phyloP scores from a whole-genome alignment of 2,888 invertebrate species.

The Cataglyphis altisquamis region DNA sequence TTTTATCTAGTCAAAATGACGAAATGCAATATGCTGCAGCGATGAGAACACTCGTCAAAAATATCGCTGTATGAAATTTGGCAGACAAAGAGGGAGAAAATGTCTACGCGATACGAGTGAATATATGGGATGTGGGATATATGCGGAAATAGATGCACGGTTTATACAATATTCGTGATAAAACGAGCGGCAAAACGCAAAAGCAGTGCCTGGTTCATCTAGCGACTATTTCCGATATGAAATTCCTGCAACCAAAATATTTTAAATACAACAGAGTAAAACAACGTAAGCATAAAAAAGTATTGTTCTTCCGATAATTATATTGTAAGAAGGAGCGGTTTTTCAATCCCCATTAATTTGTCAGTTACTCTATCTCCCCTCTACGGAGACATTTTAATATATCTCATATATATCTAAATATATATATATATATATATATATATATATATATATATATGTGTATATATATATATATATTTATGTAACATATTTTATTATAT shows the following conservation, averaged over 20 bases:
- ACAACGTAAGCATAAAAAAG: neutral
- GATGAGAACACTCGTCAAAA: neutral
- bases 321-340: neutral
- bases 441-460: neutral
- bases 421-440: neutral
- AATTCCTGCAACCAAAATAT: constrained; percentile 29
- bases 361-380: too few species aligned
- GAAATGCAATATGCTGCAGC: constrained; percentile 28
- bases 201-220: neutral
- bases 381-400: too few species aligned
- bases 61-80: constrained; percentile 26
- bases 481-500: neutral
- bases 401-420: too few species aligned
- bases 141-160: neutral
- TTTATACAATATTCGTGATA: constrained; percentile 35
- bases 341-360: too few species aligned
- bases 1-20: neutral
- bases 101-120: neutral
- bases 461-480: neutral
- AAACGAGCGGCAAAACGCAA: constrained; percentile 20
- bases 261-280: neutral
- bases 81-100: neutral
- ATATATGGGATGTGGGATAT: constrained; percentile 8
- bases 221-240: constrained; percentile 24
- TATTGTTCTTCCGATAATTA: neutral